Evolutionary conservation across 2,888 invertebrate species (phyloP).

Genomic region (Leptinotarsa rubiginosa): DNA sequence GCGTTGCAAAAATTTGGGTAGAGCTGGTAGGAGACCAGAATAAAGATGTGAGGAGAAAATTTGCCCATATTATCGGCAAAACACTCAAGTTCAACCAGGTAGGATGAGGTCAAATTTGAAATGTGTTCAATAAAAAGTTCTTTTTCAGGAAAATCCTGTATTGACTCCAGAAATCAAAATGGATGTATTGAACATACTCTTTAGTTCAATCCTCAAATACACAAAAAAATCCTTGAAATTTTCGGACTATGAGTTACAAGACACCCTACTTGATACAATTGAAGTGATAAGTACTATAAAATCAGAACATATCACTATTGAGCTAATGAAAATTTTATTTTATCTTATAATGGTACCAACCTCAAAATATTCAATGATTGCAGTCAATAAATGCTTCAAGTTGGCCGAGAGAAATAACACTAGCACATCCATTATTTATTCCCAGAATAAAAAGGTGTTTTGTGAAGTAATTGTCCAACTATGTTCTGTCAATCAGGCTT

Average conservation of each 20-base stretch:
- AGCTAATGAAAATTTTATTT: slow-evolving; percentile 68
- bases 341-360: slow-evolving; percentile 75
- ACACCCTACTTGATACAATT: slow-evolving; percentile 69
- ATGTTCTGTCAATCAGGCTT: slow-evolving; percentile 71
- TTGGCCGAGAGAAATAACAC: slow-evolving; percentile 70
- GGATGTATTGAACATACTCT: slow-evolving; percentile 63
- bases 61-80: slow-evolving; percentile 59
- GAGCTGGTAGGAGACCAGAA: slow-evolving; percentile 61
- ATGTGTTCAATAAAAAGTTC: background rate
- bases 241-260: slow-evolving; percentile 70
- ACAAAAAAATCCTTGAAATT: slow-evolving; percentile 68
- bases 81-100: slow-evolving; percentile 59
- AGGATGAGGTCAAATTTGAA: slow-evolving; percentile 31
- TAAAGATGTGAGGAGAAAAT: slow-evolving; percentile 59
- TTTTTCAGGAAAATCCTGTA: slow-evolving; percentile 43
- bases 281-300: slow-evolving; percentile 65
- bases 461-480: slow-evolving; percentile 70
- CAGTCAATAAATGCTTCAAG: slow-evolving; percentile 70
- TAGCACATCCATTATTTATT: slow-evolving; percentile 71
- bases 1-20: slow-evolving; percentile 63
- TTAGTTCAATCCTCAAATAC: slow-evolving; percentile 67
- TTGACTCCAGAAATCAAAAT: slow-evolving; percentile 61
- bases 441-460: slow-evolving; percentile 73
- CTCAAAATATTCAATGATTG: slow-evolving; percentile 70
- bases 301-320: slow-evolving; percentile 38